phyloP scores from a whole-genome alignment of 2,113 vertebrate species.

The Oryzias melastigma region DNA sequence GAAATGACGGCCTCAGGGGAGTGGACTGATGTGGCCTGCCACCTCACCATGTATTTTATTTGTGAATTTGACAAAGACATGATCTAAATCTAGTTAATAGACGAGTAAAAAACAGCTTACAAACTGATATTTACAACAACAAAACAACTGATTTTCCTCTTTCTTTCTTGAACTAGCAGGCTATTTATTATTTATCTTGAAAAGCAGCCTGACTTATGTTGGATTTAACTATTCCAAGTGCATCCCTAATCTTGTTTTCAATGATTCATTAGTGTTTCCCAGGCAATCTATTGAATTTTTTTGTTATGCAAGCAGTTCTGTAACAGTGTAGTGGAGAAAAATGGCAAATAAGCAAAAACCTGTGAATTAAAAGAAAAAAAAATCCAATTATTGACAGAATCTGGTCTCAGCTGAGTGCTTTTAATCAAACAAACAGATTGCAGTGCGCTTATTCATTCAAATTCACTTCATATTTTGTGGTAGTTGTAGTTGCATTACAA shows the following conservation, averaged over 20 bases:
- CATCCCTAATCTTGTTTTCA: slow-evolving; percentile 7
- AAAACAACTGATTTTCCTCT: slow-evolving; percentile 17
- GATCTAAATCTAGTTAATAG: slow-evolving; percentile 68
- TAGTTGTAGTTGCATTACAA: slow-evolving; percentile 9
- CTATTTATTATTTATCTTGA: slow-evolving; percentile 43
- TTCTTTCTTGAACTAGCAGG: not conserved
- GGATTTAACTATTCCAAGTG: not conserved
- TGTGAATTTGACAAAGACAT: slow-evolving; percentile 96
- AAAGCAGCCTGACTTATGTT: slow-evolving; percentile 6
- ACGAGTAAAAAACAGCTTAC: not conserved
- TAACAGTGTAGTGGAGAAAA: slow-evolving; percentile 14
- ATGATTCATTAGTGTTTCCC: slow-evolving; percentile 15
- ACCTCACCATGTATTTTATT: slow-evolving; percentile 94
- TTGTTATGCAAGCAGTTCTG: slow-evolving; percentile 31
- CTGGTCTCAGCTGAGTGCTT: slow-evolving; percentile 24
- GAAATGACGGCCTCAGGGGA: slow-evolving; percentile 93
- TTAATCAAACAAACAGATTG: slow-evolving; percentile 30
- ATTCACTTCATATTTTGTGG: slow-evolving; percentile 4
- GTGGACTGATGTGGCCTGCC: slow-evolving; percentile 96
- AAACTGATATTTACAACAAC: not conserved
- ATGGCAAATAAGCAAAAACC: slow-evolving; percentile 24
- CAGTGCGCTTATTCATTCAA: slow-evolving; percentile 23
- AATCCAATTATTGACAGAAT: slow-evolving; percentile 26
- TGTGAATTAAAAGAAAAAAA: slow-evolving; percentile 15
- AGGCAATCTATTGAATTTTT: slow-evolving; percentile 20